phyloP scores from a whole-genome alignment of 2,113 vertebrate species.

The Hippolais icterina region DNA sequence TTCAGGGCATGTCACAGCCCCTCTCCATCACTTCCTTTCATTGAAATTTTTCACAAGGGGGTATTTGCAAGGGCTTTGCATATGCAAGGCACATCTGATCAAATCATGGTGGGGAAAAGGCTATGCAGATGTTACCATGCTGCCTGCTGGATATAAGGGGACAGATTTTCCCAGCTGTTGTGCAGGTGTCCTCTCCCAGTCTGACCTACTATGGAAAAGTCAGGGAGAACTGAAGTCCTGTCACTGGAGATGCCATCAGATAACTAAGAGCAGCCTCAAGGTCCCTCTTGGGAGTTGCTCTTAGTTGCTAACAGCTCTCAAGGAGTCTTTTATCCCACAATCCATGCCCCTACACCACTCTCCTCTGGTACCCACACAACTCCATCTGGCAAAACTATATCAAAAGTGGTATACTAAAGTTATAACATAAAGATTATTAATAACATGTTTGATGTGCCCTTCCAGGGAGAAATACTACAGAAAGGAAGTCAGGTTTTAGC shows the following conservation, averaged over 20 bases:
- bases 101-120: not conserved
- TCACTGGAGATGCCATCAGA: not conserved
- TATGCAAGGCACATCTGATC: not conserved
- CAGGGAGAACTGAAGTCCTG: not conserved
- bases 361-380: not conserved
- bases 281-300: not conserved
- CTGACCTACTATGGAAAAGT: not conserved
- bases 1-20: accelerated
- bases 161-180: not conserved
- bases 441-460: not conserved
- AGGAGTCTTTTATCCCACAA: not conserved
- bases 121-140: not conserved
- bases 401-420: not conserved
- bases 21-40: not conserved
- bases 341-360: accelerated
- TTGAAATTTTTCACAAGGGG: not conserved
- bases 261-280: not conserved
- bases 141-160: not conserved
- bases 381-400: not conserved
- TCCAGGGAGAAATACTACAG: not conserved
- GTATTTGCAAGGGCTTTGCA: not conserved
- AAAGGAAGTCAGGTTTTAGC: not conserved
- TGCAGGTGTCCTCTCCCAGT: not conserved
- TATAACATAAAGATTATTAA: not conserved
- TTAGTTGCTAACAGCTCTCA: not conserved